Evolutionary conservation across 2,888 invertebrate genomes (phyloP), one percentile per base, ranked within the genome.

Genomic region (Eudemis profundana): DNA sequence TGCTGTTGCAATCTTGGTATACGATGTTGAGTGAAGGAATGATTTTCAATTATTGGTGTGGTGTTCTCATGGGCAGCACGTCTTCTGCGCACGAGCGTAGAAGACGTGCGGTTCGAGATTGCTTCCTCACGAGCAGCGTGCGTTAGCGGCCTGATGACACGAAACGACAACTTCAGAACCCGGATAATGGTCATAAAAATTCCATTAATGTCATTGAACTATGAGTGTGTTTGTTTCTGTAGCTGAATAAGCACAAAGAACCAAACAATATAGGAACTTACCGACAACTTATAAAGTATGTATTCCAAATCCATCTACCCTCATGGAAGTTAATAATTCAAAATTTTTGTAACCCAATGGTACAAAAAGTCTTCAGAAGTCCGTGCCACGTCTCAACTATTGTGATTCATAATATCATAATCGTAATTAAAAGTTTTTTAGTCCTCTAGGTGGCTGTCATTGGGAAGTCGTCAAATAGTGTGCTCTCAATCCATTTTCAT

Each of bases 41-140:
- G 74, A 73, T 75, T 79, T 76, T 76, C 69, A 79, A 79, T 79
- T 75, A 67, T 68, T 46, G 61, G 47, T 56, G 40, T 4, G 40
- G 46, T 51, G 49, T 57, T 56, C 53, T 61, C 59, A 42, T 42
- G 40, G 54, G 42, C 33, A 33, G 8, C 2, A 5, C 8, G n/a
- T n/a, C n/a, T n/a, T n/a, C n/a, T 27, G 15, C 7, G 36, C 42
- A 50, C 67, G 67, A 63, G 67, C 62, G 33, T n/a, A 14, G 64
- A 61, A 61, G 65, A 68, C 68, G 61, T 68, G 61, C 54, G 15
- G 50, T 7, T 21, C 50, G 15, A 61, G 68, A 68, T 68, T 64
- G 61, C 61, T 61, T 61, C 68, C 68, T 68, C 65, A 68, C 68
- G 64, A 68, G 61, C 8, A 46, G 17, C 29, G 27, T 60, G 38